Percentiles rank a stretch among this genome's conserved stretches.
Conservation (phyloP, 2,888 invertebrate genomes). For the Leptothorax acervorum region DNA sequence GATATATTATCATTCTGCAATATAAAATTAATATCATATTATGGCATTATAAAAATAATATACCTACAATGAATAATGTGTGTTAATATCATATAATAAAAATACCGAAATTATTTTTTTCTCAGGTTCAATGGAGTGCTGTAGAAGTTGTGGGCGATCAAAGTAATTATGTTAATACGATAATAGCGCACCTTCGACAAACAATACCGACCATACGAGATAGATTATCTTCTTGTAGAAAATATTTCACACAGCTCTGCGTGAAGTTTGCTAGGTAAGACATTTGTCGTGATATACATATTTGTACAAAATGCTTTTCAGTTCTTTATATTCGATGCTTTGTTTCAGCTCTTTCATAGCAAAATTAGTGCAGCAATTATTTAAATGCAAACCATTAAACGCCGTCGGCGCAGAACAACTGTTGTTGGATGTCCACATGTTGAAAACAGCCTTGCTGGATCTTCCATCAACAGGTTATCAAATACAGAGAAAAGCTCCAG, state of each 20-base stretch:
- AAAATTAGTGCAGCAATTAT: slow-evolving; percentile 96
- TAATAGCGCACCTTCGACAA: slow-evolving; percentile 94
- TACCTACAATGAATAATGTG: not conserved
- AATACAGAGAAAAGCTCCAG: slow-evolving; percentile 95
- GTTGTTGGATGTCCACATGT: slow-evolving; percentile 96
- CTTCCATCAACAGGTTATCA: slow-evolving; percentile 97
- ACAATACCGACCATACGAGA: slow-evolving; percentile 96
- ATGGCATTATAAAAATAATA: not conserved
- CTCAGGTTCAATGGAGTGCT: slow-evolving; percentile 94
- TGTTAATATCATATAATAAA: not conserved
- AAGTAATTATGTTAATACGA: slow-evolving; percentile 96
- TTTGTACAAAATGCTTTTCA: not conserved
- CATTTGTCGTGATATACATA: not conserved
- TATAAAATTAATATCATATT: slow-evolving; percentile 8
- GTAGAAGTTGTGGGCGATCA: slow-evolving; percentile 98
- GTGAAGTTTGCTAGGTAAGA: slow-evolving; percentile 95
- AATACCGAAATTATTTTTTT: slow-evolving; percentile 10
- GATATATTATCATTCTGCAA: not conserved
- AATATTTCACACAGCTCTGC: slow-evolving; percentile 99
- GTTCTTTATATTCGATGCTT: slow-evolving; percentile 33
- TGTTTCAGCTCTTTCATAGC: slow-evolving; percentile 94
- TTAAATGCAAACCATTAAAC: slow-evolving; percentile 94
- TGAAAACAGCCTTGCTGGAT: slow-evolving; percentile 97
- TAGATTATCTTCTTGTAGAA: slow-evolving; percentile 95
- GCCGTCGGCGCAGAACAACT: slow-evolving; percentile 97